Evolutionary conservation across 2,113 vertebrate species (phyloP), one percentile per base, ranked within the genome.

Genomic region (Stomatorhinus ivindoensis): DNA sequence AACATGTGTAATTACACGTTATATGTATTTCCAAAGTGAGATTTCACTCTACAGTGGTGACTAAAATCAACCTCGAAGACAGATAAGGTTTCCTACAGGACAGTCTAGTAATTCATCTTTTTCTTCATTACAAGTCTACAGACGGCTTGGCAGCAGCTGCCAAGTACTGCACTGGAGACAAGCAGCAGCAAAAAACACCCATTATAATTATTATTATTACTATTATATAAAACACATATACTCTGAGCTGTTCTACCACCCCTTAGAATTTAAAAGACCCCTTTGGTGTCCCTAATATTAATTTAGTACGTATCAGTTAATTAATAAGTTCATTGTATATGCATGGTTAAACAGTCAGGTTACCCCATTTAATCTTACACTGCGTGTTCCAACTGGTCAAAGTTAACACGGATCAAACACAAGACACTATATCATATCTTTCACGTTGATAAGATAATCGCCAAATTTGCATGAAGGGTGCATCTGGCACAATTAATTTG

Each of bases 381-480:
- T 58, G 55, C 7, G n/a, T n/a, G 55, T 8, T 61, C 55, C 24
- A 8, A n/a, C 55, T n/a, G 55, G 55, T 7, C 55, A 61, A 24
- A 61, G 55, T n/a, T 61, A 19, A 53, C 51, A 53, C 51, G 51
- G 19, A 55, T 21, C 53, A 55, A 55, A 55, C 24, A 61, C 0
- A n/a, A 61, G 2, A 61, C 24, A 24, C 7, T 3, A 61, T 61
- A n/a, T 9, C 7, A n/a, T 91, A 93, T 94, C 91, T 90, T 84
- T 89, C 47, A 76, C 46, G 91, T 42, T 47, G 48, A 51, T 31
- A 61, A 90, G 91, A 88, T 87, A 48, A 80, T 90, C 88, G 90
- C 89, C 89, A 89, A 50, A 93, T 95, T 94, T 94, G 91, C 93
- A 94, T 94, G 87, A 89, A 87, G 89, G 44, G 90, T 24, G 10